These are phyloP conservation scores for Perizoma flavofasciatum DNA, from an alignment of 2,888 invertebrate species.

Conservation along the genomic window DNA sequence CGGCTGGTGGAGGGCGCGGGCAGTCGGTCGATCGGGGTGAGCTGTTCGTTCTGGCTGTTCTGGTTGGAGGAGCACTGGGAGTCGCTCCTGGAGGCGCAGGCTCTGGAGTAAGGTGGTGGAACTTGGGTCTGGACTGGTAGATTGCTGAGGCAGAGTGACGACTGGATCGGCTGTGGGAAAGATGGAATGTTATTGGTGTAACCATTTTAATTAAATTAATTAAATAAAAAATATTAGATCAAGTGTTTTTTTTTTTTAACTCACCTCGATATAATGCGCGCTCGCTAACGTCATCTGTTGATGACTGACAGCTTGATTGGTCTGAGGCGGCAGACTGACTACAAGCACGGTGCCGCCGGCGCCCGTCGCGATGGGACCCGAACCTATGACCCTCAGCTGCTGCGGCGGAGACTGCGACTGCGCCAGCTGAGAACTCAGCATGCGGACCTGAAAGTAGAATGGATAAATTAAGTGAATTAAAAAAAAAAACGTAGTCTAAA, in stretches of 20 bases:
- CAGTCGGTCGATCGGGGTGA: conserved; percentile 46
- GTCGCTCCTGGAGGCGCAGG: conserved; percentile 17
- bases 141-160: conserved; percentile 67
- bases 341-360: conserved; percentile 90
- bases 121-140: conserved; percentile 46
- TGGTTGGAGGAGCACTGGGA: conserved; percentile 66
- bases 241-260: too few species aligned
- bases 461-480: background rate
- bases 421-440: conserved; percentile 62
- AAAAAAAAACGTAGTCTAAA: background rate
- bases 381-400: conserved; percentile 80
- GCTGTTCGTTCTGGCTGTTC: conserved; percentile 72
- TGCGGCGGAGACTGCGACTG: conserved; percentile 69
- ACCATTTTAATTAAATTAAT: too few species aligned
- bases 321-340: conserved; percentile 91
- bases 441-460: conserved; percentile 13
- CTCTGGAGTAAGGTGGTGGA: conserved; percentile 50
- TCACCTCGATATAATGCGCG: conserved; percentile 81
- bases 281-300: conserved; percentile 75
- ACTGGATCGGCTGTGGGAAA: conserved; percentile 70
- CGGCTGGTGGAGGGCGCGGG: conserved; percentile 16
- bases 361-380: conserved; percentile 70
- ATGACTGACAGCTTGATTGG: conserved; percentile 63
- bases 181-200: conserved; percentile 7
- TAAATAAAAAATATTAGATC: too few species aligned